phyloP scores from a whole-genome alignment of 1,140 invertebrate genomes.

The Ptiloglossa arizonensis region DNA sequence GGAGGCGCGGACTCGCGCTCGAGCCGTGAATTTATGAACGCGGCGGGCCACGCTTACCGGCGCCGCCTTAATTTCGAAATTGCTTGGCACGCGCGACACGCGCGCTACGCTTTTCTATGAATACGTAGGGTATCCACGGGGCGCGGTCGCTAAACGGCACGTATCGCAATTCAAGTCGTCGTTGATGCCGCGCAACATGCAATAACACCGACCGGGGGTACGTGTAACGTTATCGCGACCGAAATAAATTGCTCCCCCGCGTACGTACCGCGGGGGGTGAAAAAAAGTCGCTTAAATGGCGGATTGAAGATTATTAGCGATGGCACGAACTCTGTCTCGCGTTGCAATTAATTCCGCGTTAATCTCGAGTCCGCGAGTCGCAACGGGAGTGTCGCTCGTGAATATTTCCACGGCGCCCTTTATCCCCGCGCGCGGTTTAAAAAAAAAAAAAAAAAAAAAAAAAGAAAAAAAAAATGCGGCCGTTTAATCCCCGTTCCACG shows the following conservation, averaged over 20 bases:
- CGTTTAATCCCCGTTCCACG: too few relatives aligned
- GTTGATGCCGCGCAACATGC: neutral
- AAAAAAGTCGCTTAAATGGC: conserved; percentile 19
- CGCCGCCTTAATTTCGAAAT: conserved; percentile 46
- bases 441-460: too few relatives aligned
- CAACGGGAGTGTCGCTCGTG: neutral
- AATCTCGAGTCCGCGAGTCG: neutral
- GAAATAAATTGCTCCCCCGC: conserved; percentile 16
- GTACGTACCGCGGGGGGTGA: too few relatives aligned
- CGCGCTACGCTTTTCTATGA: neutral
- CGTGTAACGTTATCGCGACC: conserved; percentile 6
- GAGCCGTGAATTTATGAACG: conserved; percentile 32
- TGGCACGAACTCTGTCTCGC: neutral
- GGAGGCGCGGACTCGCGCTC: neutral
- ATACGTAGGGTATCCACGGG: neutral
- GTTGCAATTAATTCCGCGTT: conserved; percentile 13
- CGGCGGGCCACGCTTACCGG: neutral
- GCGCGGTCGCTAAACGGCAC: neutral
- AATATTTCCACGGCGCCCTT: neutral
- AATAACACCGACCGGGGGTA: conserved; percentile 6
- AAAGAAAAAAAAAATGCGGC: too few relatives aligned
- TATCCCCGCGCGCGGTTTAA: too few relatives aligned
- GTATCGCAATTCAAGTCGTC: conserved; percentile 7
- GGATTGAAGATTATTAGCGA: neutral
- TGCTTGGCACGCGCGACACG: conserved; percentile 26